These are phyloP conservation scores for Hemitrygon akajei DNA, from an alignment of 2,797 vertebrate genomes.

Conservation along the genomic window DNA sequence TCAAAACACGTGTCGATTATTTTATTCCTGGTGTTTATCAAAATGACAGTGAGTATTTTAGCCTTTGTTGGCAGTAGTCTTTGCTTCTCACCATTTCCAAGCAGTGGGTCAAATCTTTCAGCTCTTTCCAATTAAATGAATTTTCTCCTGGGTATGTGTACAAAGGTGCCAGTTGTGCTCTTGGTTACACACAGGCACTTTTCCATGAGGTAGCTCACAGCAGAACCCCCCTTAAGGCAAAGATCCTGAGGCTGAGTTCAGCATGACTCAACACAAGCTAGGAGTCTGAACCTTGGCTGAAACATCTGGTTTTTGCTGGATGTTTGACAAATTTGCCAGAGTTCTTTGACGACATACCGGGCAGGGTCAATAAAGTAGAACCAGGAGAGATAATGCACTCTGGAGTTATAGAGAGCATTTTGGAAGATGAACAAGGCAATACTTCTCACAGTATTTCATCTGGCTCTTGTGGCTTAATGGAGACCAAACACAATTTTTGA, in stretches of 20 bases:
- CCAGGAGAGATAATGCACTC: too few species aligned
- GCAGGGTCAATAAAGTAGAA: too few species aligned
- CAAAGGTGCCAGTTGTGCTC: not conserved
- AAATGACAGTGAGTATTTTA: not conserved
- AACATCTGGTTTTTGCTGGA: too few species aligned
- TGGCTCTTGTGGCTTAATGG: not conserved
- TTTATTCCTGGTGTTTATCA: not conserved
- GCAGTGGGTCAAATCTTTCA: not conserved
- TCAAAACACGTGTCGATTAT: not conserved
- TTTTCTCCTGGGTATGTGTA: not conserved
- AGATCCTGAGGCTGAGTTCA: not conserved
- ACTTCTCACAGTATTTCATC: too few species aligned
- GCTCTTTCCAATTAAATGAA: not conserved
- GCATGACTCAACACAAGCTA: not conserved
- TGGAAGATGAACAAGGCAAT: too few species aligned
- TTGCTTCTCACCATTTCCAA: not conserved
- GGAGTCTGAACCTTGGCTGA: not conserved
- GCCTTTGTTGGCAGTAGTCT: not conserved
- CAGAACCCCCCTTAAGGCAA: not conserved
- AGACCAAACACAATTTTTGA: not conserved
- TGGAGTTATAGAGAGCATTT: too few species aligned
- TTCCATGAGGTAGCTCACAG: not conserved
- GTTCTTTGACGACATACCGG: too few species aligned
- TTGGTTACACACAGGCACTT: not conserved
- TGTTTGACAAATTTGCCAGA: too few species aligned